phyloP scores from a whole-genome alignment of 2,888 invertebrate genomes.

The Anorthoa munda region DNA sequence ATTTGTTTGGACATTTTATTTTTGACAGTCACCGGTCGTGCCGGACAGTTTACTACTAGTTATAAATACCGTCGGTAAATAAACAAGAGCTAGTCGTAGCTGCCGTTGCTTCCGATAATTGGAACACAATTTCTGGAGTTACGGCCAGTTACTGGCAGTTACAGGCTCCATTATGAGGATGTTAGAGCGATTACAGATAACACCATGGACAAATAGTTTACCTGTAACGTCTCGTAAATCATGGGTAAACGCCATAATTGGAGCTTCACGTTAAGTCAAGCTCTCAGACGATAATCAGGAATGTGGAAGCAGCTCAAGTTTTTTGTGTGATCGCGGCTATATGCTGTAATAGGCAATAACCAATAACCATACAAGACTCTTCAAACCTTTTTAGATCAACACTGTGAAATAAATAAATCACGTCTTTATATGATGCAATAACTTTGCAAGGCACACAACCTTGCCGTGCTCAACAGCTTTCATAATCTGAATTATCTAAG shows the following conservation, averaged over 20 bases:
- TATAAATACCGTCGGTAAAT: slow-evolving; percentile 57
- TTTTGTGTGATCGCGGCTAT: slow-evolving; percentile 47
- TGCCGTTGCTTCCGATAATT: slow-evolving; percentile 64
- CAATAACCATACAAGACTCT: slow-evolving; percentile 32
- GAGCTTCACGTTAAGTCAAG: slow-evolving; percentile 54
- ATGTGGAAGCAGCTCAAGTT: slow-evolving; percentile 57
- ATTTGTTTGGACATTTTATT: slow-evolving; percentile 60
- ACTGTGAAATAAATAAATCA: slow-evolving; percentile 29
- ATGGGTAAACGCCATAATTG: slow-evolving; percentile 63
- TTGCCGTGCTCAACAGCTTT: background rate
- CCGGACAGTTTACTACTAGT: slow-evolving; percentile 53
- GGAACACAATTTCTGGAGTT: slow-evolving; percentile 66
- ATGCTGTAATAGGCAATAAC: slow-evolving; percentile 50
- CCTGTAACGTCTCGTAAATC: slow-evolving; percentile 61
- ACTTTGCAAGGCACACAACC: background rate
- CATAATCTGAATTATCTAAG: too few relatives aligned
- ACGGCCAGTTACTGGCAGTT: slow-evolving; percentile 60
- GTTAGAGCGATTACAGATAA: slow-evolving; percentile 67
- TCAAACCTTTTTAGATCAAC: slow-evolving; percentile 20
- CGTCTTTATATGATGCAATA: slow-evolving; percentile 18
- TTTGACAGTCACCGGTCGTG: slow-evolving; percentile 59
- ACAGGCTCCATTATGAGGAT: slow-evolving; percentile 65
- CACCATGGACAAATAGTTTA: slow-evolving; percentile 60
- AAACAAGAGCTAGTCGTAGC: slow-evolving; percentile 33
- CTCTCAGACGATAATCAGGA: slow-evolving; percentile 51